These are phyloP conservation scores for Australoheros scitulus DNA, from an alignment of 2,113 vertebrate genomes.

Conservation along the genomic window DNA sequence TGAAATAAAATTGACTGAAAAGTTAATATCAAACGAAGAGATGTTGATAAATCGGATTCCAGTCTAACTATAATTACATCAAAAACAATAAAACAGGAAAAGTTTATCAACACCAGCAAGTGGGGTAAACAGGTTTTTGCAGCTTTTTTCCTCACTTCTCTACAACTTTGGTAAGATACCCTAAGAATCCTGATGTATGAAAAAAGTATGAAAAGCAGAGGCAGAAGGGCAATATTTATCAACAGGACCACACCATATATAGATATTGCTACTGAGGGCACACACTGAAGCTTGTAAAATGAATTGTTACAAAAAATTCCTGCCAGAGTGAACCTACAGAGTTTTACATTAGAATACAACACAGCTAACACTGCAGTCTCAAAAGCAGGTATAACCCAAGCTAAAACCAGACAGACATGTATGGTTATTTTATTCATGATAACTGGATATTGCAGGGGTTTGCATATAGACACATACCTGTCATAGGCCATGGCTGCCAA, in stretches of 20 bases:
- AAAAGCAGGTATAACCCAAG: constrained; percentile 2
- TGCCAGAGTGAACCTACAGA: neutral
- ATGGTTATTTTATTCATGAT: neutral
- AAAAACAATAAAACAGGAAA: no score
- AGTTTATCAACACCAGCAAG: neutral
- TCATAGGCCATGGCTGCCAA: constrained; percentile 1
- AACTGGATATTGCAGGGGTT: neutral
- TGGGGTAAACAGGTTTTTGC: neutral
- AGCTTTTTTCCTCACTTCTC: neutral
- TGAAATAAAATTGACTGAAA: neutral
- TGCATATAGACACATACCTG: constrained; percentile 14
- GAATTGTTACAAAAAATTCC: neutral
- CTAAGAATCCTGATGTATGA: neutral
- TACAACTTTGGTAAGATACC: neutral
- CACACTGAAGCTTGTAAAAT: neutral
- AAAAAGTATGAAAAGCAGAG: constrained; percentile 1
- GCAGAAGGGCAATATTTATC: neutral
- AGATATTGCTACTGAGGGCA: neutral
- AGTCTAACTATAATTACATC: no score
- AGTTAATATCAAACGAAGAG: accelerated
- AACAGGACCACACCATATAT: neutral
- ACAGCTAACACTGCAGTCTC: neutral
- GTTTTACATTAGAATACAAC: neutral
- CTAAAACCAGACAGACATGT: neutral
- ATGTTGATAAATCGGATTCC: no score